Conservation (phyloP, 35 echinoderm and acorn worm species). For the Lytechinus variegatus region DNA sequence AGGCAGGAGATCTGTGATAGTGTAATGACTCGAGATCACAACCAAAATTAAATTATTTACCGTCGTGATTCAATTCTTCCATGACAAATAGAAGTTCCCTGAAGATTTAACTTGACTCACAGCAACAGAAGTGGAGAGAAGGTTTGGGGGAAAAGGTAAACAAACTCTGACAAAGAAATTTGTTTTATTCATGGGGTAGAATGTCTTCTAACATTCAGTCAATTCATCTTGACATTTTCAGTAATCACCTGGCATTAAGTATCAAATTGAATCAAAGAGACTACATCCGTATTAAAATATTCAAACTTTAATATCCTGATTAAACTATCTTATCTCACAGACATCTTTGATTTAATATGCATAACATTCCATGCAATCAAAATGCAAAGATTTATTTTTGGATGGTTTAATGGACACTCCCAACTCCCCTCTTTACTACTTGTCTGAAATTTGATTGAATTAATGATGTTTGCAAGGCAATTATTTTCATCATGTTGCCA, state of each 20-base stretch:
- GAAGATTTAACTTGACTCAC: constrained; percentile 24
- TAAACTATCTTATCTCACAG: constrained; percentile 13
- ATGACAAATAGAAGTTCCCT: constrained; percentile 51
- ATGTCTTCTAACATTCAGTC: neutral
- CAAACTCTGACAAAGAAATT: constrained; percentile 13
- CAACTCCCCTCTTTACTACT: neutral
- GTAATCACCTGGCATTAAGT: neutral
- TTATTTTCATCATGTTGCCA: neutral
- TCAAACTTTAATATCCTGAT: neutral
- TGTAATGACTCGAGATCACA: constrained; percentile 36
- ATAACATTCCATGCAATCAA: neutral
- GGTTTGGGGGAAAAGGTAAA: constrained; percentile 1
- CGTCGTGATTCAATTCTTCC: constrained; percentile 48
- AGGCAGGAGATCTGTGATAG: constrained; percentile 21
- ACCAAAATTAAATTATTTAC: constrained; percentile 42
- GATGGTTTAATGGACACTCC: neutral
- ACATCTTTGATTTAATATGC: neutral
- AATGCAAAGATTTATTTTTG: neutral
- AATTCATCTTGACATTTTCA: neutral
- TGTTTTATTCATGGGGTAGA: neutral
- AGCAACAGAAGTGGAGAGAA: neutral
- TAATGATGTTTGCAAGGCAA: neutral
- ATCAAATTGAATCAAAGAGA: neutral
- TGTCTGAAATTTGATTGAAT: neutral
- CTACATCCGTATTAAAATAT: neutral